phyloP scores from a whole-genome alignment of 2,888 invertebrate genomes.

The Chrysolina haemoptera region DNA sequence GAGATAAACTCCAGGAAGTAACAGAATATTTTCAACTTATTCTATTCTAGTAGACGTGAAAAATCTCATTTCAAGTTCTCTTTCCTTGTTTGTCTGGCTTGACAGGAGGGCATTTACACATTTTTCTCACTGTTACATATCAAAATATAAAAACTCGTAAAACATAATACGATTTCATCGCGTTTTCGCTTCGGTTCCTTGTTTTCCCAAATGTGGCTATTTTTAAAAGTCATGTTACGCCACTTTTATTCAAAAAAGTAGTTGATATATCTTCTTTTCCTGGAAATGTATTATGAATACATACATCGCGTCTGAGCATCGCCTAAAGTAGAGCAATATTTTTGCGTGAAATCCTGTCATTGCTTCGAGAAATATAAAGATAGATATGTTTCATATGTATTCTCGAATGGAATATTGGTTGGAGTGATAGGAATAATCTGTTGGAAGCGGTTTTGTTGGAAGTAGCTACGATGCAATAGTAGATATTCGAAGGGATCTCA shows the following conservation, averaged over 20 bases:
- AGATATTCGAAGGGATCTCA: not conserved
- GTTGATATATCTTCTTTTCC: slow-evolving; percentile 38
- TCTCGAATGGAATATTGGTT: slow-evolving; percentile 22
- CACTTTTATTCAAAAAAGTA: slow-evolving; percentile 40
- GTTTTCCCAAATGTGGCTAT: slow-evolving; percentile 44
- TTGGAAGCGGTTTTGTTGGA: slow-evolving; percentile 18
- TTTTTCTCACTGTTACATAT: slow-evolving; percentile 40
- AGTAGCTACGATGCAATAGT: not conserved
- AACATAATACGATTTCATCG: slow-evolving; percentile 41
- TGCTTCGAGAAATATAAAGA: slow-evolving; percentile 24
- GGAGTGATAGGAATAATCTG: slow-evolving; percentile 20
- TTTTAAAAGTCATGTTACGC: slow-evolving; percentile 48
- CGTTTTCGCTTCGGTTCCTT: slow-evolving; percentile 41
- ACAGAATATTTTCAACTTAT: slow-evolving; percentile 26
- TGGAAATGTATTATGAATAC: slow-evolving; percentile 42
- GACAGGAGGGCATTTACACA: slow-evolving; percentile 43
- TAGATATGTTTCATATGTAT: slow-evolving; percentile 26
- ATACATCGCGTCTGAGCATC: slow-evolving; percentile 42
- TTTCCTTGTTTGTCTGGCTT: slow-evolving; percentile 41
- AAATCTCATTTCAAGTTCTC: slow-evolving; percentile 39
- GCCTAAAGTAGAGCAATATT: slow-evolving; percentile 35
- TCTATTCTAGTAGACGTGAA: slow-evolving; percentile 33
- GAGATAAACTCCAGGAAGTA: not conserved
- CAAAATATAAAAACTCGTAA: slow-evolving; percentile 36
- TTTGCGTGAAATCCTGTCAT: slow-evolving; percentile 35